Evolutionary conservation across 2,797 vertebrate genomes (phyloP).

Genomic region (Myotis myotis): DNA sequence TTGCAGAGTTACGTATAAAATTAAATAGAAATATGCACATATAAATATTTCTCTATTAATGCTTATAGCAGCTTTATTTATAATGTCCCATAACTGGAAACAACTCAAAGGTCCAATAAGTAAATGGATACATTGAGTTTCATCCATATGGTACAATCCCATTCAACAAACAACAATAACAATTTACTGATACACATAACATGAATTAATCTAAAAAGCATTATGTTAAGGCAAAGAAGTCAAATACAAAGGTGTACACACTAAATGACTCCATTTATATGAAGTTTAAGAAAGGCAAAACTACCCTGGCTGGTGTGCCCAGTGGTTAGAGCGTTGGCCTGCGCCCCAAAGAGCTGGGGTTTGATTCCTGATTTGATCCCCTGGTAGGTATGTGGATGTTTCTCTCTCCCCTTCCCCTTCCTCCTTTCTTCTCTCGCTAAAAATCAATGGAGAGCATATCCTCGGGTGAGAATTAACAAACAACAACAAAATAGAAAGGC

Average conservation of each 20-base stretch:
- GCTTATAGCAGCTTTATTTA: neutral
- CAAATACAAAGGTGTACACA: neutral
- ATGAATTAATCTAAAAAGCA: neutral
- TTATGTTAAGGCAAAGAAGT: neutral
- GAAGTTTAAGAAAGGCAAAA: neutral
- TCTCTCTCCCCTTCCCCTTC: too few species aligned
- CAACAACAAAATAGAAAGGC: neutral
- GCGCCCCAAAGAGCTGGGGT: too few species aligned
- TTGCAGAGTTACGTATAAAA: neutral
- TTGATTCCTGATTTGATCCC: too few species aligned
- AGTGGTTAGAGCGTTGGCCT: neutral
- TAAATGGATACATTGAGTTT: neutral
- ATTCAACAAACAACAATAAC: neutral
- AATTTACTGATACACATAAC: neutral
- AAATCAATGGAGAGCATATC: too few species aligned
- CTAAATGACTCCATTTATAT: neutral
- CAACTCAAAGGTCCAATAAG: neutral
- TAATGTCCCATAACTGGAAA: neutral
- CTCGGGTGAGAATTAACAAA: neutral
- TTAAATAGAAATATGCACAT: neutral
- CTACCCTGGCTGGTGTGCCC: neutral
- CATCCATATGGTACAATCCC: neutral
- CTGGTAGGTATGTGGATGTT: too few species aligned
- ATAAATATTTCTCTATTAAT: neutral
- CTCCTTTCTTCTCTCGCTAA: too few species aligned